phyloP scores from a whole-genome alignment of 2,888 invertebrate genomes.

The Periphyllus acericola region DNA sequence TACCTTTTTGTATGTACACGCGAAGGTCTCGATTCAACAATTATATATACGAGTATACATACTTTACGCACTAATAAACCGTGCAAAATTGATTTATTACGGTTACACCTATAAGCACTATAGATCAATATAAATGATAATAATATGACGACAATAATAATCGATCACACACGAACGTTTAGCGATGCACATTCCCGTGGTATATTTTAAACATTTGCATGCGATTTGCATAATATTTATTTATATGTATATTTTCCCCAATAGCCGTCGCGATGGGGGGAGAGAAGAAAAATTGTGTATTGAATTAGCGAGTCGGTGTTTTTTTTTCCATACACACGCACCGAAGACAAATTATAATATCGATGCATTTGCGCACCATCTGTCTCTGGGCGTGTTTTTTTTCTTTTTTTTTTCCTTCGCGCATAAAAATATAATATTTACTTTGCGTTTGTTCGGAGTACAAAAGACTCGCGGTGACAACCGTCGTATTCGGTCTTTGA shows the following conservation, averaged over 20 bases:
- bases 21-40: constrained; percentile 28
- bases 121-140: constrained; percentile 45
- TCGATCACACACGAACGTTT: constrained; percentile 52
- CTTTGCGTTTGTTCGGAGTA: constrained; percentile 39
- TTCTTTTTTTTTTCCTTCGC: constrained; percentile 16
- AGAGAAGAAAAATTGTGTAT: constrained; percentile 28
- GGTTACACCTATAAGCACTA: constrained; percentile 42
- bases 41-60: background rate
- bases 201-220: constrained; percentile 44
- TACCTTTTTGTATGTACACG: background rate
- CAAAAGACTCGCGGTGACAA: constrained; percentile 42
- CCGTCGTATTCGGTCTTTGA: constrained; percentile 46
- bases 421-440: constrained; percentile 28
- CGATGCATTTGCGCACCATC: constrained; percentile 48
- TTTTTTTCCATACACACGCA: background rate
- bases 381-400: constrained; percentile 56
- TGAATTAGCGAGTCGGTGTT: constrained; percentile 55
- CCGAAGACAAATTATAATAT: constrained; percentile 61
- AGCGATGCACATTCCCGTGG: constrained; percentile 41
- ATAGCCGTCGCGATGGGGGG: background rate
- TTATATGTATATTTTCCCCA: background rate
- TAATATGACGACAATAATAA: constrained; percentile 51
- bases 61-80: constrained; percentile 46
- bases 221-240: constrained; percentile 47
- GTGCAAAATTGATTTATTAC: constrained; percentile 59